Evolutionary conservation across 2,113 vertebrate genomes (phyloP), one percentile per base, ranked within the genome.

Genomic region (Columbina picui): DNA sequence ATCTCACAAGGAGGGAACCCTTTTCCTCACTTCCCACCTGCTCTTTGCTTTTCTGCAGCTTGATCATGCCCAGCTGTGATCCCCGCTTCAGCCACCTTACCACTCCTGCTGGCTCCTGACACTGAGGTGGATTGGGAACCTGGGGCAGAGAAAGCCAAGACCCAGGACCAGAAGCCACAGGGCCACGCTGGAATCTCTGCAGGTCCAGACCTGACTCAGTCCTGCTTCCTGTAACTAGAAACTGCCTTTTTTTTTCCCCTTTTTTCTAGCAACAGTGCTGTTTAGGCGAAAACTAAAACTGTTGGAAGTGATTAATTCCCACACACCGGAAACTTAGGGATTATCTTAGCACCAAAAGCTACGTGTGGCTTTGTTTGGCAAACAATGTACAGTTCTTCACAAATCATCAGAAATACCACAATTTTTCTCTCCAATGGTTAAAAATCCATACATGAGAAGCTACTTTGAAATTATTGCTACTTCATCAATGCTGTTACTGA

Each of bases 91-190:
- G 23, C 39, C 63, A n/a, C 74, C 39, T 52, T 23, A 34, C 22
- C 6, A 5, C 30, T 79, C 41, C 53, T 71, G 43, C 67, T 77
- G 57, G 39, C 14, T 87, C 29, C 77, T 57, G 59, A 45, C 25
- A 41, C 2, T 1, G 29, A 41, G 25, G 38, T 1, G 16, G 26
- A 29, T n/a, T 0, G 1, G 32, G 21, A 91, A 23, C 8, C 3
- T 25, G 6, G 8, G 34, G 18, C 39, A 81, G 43, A 79, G 53
- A 32, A 59, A 87, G 50, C 4, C 26, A 45, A 64, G 36, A 87
- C 6, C 21, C 59, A 29, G 36, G 27, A 49, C 27, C 32, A 76
- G n/a, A 74, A 70, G 36, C 19, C 60, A 55, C 8, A 38, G n/a
- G 18, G 19, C 41, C 41, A 61, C 41, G n/a, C 29, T 89, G 63